Evolutionary conservation across 2,113 vertebrate species (phyloP), one percentile per base, ranked within the genome.

Genomic region (Takifugu flavidus): DNA sequence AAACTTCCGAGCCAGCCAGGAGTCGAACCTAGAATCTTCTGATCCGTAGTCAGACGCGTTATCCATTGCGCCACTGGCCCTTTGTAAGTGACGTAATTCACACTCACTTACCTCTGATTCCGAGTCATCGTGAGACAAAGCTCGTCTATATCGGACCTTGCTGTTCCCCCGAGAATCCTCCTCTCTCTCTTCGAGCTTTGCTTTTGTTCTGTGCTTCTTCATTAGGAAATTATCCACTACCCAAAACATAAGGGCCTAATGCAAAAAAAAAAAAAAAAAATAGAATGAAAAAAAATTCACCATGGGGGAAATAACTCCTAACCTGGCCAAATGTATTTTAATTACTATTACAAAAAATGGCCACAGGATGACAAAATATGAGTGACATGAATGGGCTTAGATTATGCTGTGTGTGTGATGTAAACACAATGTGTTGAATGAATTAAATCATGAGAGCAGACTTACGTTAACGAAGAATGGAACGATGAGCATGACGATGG

Each of bases 221-320:
- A 99, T 99, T 63, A 99, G 91, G 79, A 99, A 99, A 80, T 99
- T 98, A 89, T 98, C 97, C 52, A 98, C 96, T 63, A 98, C 96
- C 97, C 97, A 99, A 83, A 99, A 98, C 95, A 98, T 98, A 52
- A 98, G 89, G 2, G 95, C 94, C 96, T 98, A 82, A 56, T 25
- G 26, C n/a, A 66, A 66, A 64, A 34, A 59, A 1, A 80, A 56
- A 26, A 25, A 20, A 65, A 66, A 64, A 49, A 54, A 39, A 0
- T 25, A 1, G 7, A 15, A 14, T 73, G 13, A 60, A 34, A 25
- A 10, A 31, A 4, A 13, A 52, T 29, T 29, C 28, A 20, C 6
- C 6, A 1, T 13, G 26, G 1, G 2, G 5, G 47, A 49, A n/a
- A n/a, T n/a, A 14, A 14, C 14, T 43, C 6, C 6, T 43, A 43